Conservation (phyloP, 2,888 invertebrate genomes). For the Drosophila subsilvestris region DNA sequence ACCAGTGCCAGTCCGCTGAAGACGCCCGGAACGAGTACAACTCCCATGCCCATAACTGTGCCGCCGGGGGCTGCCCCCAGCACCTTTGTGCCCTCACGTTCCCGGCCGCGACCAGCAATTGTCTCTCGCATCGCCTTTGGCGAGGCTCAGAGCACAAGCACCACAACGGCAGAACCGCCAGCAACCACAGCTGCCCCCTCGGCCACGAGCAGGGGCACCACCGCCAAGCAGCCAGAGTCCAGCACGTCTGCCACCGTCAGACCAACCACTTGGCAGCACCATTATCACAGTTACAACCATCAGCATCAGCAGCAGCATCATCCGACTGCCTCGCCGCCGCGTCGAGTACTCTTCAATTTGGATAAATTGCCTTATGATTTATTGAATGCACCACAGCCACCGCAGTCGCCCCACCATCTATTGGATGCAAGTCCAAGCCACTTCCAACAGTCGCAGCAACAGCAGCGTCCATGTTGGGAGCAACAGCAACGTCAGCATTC, state of each 20-base stretch:
- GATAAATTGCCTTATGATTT: conserved; percentile 84
- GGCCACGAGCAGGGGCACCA: conserved; percentile 1
- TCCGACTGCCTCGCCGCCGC: conserved; percentile 61
- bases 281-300: conserved; percentile 65
- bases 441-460: conserved; percentile 56
- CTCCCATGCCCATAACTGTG: conserved; percentile 46
- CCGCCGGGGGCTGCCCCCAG: conserved; percentile 55
- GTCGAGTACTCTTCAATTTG: conserved; percentile 83
- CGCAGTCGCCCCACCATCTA: conserved; percentile 51
- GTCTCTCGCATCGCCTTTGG: conserved; percentile 82
- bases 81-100: conserved; percentile 70
- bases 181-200: conserved; percentile 25
- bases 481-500: conserved; percentile 80
- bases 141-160: conserved; percentile 72
- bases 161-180: conserved; percentile 34
- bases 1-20: neutral
- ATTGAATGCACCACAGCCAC: conserved; percentile 81
- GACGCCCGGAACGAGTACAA: conserved; percentile 20
- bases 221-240: conserved; percentile 29
- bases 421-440: conserved; percentile 68
- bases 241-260: conserved; percentile 49
- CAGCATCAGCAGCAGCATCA: conserved; percentile 51
- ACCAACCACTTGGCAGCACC: conserved; percentile 66
- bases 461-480: conserved; percentile 63
- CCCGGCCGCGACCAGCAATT: conserved; percentile 74